phyloP scores from a whole-genome alignment of 2,888 invertebrate genomes.

The Fragum sueziense region DNA sequence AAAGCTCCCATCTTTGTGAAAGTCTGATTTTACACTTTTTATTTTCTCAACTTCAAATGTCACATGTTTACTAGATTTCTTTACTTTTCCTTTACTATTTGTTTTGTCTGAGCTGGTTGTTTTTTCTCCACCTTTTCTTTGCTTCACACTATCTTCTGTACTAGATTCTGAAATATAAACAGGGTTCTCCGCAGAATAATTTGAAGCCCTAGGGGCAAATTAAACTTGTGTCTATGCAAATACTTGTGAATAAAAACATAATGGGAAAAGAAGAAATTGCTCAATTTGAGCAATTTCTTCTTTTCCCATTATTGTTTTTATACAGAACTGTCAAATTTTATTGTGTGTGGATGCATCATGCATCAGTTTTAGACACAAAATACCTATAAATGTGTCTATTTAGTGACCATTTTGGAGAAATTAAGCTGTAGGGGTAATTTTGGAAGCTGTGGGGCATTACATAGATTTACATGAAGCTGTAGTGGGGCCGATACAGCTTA shows the following conservation, averaged over 20 bases:
- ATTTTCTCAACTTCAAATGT: constrained; percentile 80
- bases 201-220: too few relatives aligned
- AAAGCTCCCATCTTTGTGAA: constrained; percentile 88
- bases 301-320: too few relatives aligned
- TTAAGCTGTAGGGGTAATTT: too few relatives aligned
- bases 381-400: too few relatives aligned
- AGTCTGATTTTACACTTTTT: constrained; percentile 81
- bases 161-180: background rate
- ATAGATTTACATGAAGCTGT: too few relatives aligned
- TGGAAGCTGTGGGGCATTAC: too few relatives aligned
- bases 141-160: constrained; percentile 47
- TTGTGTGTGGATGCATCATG: background rate
- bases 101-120: constrained; percentile 12
- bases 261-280: background rate
- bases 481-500: too few relatives aligned
- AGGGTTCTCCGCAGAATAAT: too few relatives aligned
- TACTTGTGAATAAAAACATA: too few relatives aligned
- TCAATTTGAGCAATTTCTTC: background rate
- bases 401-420: too few relatives aligned
- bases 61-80: constrained; percentile 70
- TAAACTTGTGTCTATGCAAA: too few relatives aligned
- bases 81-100: constrained; percentile 16
- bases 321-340: background rate
- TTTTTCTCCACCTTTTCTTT: constrained; percentile 58
- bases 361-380: too few relatives aligned